Conservation (phyloP, 2,888 invertebrate genomes). For the Leptarthrus brevirostris region DNA sequence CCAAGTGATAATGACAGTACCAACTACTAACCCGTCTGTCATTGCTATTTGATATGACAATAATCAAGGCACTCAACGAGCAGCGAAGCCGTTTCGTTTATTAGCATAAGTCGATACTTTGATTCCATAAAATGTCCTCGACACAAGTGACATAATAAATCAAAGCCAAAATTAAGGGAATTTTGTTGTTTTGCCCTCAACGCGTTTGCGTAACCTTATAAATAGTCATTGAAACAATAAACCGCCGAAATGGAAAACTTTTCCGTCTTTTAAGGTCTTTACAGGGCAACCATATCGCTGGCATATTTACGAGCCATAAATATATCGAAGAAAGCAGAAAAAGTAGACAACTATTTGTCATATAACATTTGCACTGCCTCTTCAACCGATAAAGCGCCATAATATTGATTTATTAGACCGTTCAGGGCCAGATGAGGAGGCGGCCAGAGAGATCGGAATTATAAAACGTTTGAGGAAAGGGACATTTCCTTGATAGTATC, state of each 20-base stretch:
- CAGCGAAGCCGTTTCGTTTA: conserved; percentile 38
- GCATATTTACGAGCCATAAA: conserved; percentile 48
- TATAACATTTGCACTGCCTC: conserved; percentile 34
- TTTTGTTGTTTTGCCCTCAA: neutral
- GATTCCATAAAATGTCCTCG: conserved; percentile 27
- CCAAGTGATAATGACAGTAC: neutral
- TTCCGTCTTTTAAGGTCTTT: conserved; percentile 1
- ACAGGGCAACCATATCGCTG: conserved; percentile 35
- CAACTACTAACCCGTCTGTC: neutral
- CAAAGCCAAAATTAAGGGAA: neutral
- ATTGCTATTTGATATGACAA: conserved; percentile 6
- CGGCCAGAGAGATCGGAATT: neutral
- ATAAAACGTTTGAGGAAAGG: neutral
- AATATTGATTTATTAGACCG: conserved; percentile 41
- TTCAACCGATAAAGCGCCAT: conserved; percentile 33
- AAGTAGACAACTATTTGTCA: conserved; percentile 42
- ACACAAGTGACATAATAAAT: conserved; percentile 46
- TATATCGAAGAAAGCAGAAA: conserved; percentile 39
- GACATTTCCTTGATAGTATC: neutral
- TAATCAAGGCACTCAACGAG: conserved; percentile 19
- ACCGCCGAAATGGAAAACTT: conserved; percentile 39
- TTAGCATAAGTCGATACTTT: conserved; percentile 42
- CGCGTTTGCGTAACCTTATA: conserved; percentile 38
- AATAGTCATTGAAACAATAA: conserved; percentile 45
- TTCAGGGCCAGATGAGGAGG: conserved; percentile 6